Base-by-base conservation (phyloP, 2,113 vertebrate genomes). In the Petroica traversi region DNA sequence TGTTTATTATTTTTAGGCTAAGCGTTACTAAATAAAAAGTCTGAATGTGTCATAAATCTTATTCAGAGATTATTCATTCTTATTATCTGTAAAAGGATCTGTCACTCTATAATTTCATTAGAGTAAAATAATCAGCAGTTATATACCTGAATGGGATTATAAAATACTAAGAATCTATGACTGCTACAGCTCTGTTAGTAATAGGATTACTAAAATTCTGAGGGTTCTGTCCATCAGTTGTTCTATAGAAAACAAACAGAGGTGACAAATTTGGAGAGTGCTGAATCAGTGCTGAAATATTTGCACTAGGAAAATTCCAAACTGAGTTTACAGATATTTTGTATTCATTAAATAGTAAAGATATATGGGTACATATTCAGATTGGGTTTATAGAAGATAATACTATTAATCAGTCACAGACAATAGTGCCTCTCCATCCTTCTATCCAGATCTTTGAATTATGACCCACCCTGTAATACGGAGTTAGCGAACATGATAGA, bases 1-100 rank as follows among this genome's bases (percentile, higher is more conserved):
- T 66, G n/a, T 73, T 86, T 73, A 91, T 88, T 95, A 72, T 73
- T 93, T 97, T 97, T 90, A 88, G 69, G 59, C 79, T 89, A 93
- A 88, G 33, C 19, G 12, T 95, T 95, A 89, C 76, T 96, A 95
- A 97, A 85, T 95, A 29, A 22, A 74, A 62, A 67, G 48, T 82
- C 52, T 95, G 67, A 12, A 8, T 40, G 52, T 66, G 36, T 78
- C 19, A 13, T 33, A 95, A 89, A 82, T 97, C 75, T 95, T 92
- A 93, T 85, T 94, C 95, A 84, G 66, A 84, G 66, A 91, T 72
- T 31, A 69, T 58, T 94, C 85, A 54, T 81, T 97, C 78, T 94
- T 82, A 94, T 78, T 93, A 97, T 94, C 95, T 97, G 82, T 92
- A 18, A 72, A 83, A 80, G 58, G 74, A n/a, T 63, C 78, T 93